phyloP scores from a whole-genome alignment of 1,140 invertebrate species.

The Theocolax elegans region DNA sequence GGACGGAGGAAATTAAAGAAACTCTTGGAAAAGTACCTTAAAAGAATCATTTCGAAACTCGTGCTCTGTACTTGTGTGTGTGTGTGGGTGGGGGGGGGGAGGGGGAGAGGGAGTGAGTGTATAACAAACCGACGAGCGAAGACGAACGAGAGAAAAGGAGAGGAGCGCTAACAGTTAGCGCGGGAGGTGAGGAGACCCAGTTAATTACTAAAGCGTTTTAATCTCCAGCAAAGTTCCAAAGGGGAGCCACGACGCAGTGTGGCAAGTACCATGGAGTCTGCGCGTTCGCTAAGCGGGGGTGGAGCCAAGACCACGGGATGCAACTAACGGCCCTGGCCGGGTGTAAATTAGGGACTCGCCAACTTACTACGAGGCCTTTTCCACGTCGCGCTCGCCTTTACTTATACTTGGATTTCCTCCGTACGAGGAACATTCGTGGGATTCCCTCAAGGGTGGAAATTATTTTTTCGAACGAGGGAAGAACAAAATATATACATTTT shows the following conservation, averaged over 20 bases:
- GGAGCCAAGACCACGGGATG: background rate
- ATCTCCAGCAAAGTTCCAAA: slow-evolving; percentile 66
- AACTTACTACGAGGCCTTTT: slow-evolving; percentile 44
- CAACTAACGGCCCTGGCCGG: slow-evolving; percentile 29
- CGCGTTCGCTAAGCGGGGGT: slow-evolving; percentile 30
- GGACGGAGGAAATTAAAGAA: no score
- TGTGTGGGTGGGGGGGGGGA: background rate
- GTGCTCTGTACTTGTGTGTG: no score
- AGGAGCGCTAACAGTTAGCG: slow-evolving; percentile 56
- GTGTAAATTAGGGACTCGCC: slow-evolving; percentile 55
- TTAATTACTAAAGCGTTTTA: slow-evolving; percentile 68
- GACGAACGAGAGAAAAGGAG: background rate
- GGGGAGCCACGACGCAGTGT: slow-evolving; percentile 42
- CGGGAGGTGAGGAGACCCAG: slow-evolving; percentile 61
- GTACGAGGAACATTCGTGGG: no score
- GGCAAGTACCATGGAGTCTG: slow-evolving; percentile 48
- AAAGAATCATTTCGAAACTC: no score
- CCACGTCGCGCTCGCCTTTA: background rate
- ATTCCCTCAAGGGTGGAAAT: no score
- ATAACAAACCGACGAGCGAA: background rate
- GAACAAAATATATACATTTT: no score
- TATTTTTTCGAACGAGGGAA: no score
- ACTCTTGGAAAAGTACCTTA: no score
- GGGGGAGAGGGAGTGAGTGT: slow-evolving; percentile 7
- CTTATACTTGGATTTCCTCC: no score